Base-by-base conservation (phyloP, 2,888 invertebrate species). In the Apomyelois bistriatella region DNA sequence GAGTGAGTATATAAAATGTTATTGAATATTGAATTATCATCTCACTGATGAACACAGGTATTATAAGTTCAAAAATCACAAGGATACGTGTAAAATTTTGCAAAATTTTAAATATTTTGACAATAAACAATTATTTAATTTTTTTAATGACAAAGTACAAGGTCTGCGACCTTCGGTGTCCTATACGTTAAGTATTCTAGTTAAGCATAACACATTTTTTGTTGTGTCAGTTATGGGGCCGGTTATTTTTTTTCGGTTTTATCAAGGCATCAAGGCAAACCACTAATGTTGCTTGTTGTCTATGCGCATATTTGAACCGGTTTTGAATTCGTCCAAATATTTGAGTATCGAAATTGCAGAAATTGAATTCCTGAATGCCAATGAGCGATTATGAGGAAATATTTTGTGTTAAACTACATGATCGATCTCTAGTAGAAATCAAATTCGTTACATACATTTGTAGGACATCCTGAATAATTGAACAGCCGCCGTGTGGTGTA, bases 211-310 rank as follows among this genome's bases (percentile, higher is more conserved):
- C 13, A 30, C n/a, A 28, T 38, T 28, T 38, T 32, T 38, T 38
- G 22, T 49, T 22, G 15, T 38, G 17, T 38, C 48, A 48, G 22
- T n/a, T 10, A 9, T 2, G 13, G 28, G 15, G 28, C 28, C 38
- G 6, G 36, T 16, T 35, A 22, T 7, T 35, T 47, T 46, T 32
- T 47, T 47, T 32, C 22, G 48, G 15, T 36, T 1, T 12, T 16
- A 32, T 32, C 32, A 32, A 49, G 48, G 38, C 38, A 37, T 37
- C 48, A 48, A 49, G 48, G 48, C 28, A 38, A 49, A 49, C 48
- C 10, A 30, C 37, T 48, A 8, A 3, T 6, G 16, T 37, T 48
- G 16, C 16, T 41, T 41, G 41, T 16, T 22, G 22, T n/a, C 13
- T 30, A 9, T 8, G 12, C 28, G 30, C 30, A 43, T 43, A 30